Base-by-base conservation (phyloP, 1,140 invertebrate genomes). In the Colletes gigas region DNA sequence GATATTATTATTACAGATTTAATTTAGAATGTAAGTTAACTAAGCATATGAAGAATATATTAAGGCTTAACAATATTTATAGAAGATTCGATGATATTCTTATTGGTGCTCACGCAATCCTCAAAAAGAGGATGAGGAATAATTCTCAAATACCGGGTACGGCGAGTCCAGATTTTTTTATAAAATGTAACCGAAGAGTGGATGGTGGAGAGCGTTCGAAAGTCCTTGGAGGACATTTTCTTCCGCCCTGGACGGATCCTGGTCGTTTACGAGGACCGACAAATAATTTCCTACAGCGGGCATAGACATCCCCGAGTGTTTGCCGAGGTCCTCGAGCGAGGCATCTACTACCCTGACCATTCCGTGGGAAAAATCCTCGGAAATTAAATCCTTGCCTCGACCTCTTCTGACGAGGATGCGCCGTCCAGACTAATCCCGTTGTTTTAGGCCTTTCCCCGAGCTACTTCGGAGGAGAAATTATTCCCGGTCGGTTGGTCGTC, bases 251-350 rank as follows among this genome's bases (percentile, higher is more conserved):
- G 63, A 71, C 67, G 17, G 30, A 63, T 60, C 41, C 55, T 52
- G 59, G 66, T 87, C 83, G 78, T 82, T 81, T 67, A 88, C 78
- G 79, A 88, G 71, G 87, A 87, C 84, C 87, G 88, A 86, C 88
- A 91, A 92, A 92, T 89, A 90, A 90, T 91, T 89, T 91, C 77
- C 80, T 87, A 92, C 89, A 90, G 87, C 84, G 87, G 57, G 86
- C 87, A 89, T 88, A 91, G 90, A 92, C 87, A 85, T 86, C 74
- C 44, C 91, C 83, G 84, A 92, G 91, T 91, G 89, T 91, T 91
- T 91, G 89, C 85, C 68, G 54, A 89, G 83, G 81, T 83, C 65
- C 83, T 82, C 57, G 63, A 83, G 79, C 54, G 63, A 83, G 79
- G 79, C 76, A 75, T 84, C 86, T 30, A 50, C 75, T 66, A 77